Conservation (phyloP, 2,113 vertebrate genomes). For the Rhizomys pruinosus region DNA sequence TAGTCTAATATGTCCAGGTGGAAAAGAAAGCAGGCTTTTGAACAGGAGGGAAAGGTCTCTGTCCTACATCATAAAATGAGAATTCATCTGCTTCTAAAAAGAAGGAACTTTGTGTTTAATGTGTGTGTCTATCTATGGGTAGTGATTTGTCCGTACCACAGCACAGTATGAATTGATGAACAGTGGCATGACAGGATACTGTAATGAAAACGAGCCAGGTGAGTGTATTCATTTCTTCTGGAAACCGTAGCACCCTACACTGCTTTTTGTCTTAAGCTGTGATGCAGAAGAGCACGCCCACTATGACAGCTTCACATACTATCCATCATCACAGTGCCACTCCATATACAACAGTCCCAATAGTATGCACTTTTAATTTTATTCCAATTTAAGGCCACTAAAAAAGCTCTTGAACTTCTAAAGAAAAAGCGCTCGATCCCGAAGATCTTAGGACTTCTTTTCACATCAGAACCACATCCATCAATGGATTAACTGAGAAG, state of each 20-base stretch:
- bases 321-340: background rate
- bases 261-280: background rate
- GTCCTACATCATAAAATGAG: background rate
- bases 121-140: background rate
- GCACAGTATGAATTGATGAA: background rate
- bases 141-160: background rate
- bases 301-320: background rate
- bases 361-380: background rate
- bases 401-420: slow-evolving; percentile 17
- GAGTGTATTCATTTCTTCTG: background rate
- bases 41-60: background rate
- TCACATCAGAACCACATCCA: slow-evolving; percentile 53
- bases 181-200: background rate
- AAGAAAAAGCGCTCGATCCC: background rate
- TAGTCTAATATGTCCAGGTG: background rate
- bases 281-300: background rate
- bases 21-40: background rate
- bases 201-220: background rate
- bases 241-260: background rate
- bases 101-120: background rate
- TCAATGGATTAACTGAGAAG: slow-evolving; percentile 23
- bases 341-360: background rate
- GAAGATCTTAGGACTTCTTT: slow-evolving; percentile 50
- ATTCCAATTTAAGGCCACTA: slow-evolving; percentile 23
- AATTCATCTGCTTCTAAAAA: background rate